Percentiles rank a stretch among this genome's conserved stretches.
phyloP scores from a whole-genome alignment of 2,888 invertebrate species.

The Oeneis ivallda region DNA sequence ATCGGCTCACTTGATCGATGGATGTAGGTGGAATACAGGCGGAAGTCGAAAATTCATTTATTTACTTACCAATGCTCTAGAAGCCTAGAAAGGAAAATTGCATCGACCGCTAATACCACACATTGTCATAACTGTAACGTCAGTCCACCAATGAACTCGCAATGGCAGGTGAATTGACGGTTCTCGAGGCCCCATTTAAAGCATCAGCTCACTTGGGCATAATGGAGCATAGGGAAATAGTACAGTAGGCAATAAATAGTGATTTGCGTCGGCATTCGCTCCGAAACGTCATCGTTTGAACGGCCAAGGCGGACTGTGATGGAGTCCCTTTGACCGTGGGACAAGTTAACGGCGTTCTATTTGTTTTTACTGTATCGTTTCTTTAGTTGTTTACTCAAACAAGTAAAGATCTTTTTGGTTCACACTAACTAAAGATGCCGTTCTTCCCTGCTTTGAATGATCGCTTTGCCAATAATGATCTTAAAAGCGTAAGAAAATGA shows the following conservation, averaged over 20 bases:
- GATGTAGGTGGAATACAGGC: conserved; percentile 53
- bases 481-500: no score
- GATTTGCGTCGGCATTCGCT: conserved; percentile 58
- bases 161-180: conserved; percentile 40
- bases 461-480: no score
- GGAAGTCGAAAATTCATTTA: neutral
- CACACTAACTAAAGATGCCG: no score
- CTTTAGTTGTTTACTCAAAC: no score
- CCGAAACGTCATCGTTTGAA: conserved; percentile 53
- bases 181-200: conserved; percentile 35
- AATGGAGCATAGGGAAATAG: conserved; percentile 54
- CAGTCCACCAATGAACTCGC: conserved; percentile 41
- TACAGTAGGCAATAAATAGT: conserved; percentile 64
- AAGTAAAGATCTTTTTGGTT: no score
- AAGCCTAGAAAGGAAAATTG: conserved; percentile 17
- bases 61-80: neutral
- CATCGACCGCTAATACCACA: conserved; percentile 21
- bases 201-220: conserved; percentile 22
- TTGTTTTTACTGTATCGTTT: neutral
- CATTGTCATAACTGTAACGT: conserved; percentile 33
- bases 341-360: conserved; percentile 7
- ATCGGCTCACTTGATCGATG: conserved; percentile 18
- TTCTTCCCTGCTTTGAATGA: no score
- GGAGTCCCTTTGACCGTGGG: conserved; percentile 43
- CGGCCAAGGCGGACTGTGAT: conserved; percentile 61